Evolutionary conservation across 2,797 vertebrate species (phyloP), one percentile per base, ranked within the genome.

Genomic region (Pangasius mekongensis): DNA sequence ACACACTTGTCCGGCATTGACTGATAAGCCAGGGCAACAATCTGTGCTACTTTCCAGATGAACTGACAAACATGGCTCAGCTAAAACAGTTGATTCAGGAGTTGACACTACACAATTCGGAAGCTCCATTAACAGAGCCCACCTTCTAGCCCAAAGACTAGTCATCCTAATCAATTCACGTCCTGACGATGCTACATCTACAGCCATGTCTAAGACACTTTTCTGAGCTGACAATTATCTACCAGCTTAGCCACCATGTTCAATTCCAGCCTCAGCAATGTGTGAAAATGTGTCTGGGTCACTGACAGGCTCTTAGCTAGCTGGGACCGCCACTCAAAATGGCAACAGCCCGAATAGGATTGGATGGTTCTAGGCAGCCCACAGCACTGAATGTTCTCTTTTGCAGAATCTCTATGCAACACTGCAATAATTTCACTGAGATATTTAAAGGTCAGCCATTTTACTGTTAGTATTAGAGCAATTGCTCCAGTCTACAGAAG

Each of bases 211-310:
- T 33, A 56, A 56, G 77, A 80, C 20, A 80, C 54, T 24, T 56
- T 80, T 58, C 18, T 9, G 5, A 80, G 30, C 18, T 58, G 54
- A 36, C 30, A 80, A 36, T 80, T 33, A 80, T 30, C 77, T 36
- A 22, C 20, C 54, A 80, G 77, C 36, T 58, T n/a, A 58, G 30
- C 9, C 77, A 81, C 33, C 13, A 24, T 36, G 78, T 60, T 60
- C 54, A 81, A 81, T 39, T 60, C 10, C 54, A 81, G 78, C 52
- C 33, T 60, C 54, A 14, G 54, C 20, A 82, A 62, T 24, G 56
- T 62, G 11, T 60, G 33, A 81, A 81, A 60, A 81, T 81, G 78
- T 39, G 56, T 43, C 56, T 82, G 22, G 33, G 56, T 82, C 56
- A 82, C 30, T 56, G 76, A 78, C 76, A 54, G 76, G 49, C 74